phyloP scores from a whole-genome alignment of 2,113 vertebrate species.

The Cardinalis cardinalis region DNA sequence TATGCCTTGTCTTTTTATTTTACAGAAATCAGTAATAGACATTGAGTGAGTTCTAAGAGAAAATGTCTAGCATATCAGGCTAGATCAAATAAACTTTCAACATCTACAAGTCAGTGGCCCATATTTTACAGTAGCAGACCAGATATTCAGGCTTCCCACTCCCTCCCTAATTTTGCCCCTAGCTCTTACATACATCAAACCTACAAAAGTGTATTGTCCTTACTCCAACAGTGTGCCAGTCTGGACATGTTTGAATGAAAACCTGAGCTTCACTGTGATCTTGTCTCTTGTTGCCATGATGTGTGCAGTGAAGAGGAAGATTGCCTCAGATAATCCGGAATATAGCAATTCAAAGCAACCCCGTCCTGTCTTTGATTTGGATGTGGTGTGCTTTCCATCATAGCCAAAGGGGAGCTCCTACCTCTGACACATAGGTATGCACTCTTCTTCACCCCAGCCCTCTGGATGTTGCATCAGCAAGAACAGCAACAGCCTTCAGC shows the following conservation, averaged over 20 bases:
- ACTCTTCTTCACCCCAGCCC: conserved; percentile 52
- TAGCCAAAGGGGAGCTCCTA: conserved; percentile 60
- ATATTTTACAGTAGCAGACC: conserved; percentile 10
- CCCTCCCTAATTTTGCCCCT: background rate
- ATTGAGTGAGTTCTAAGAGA: background rate
- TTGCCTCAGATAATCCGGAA: conserved; percentile 21
- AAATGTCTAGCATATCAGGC: background rate
- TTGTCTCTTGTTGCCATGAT: background rate
- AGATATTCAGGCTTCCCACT: conserved; percentile 43
- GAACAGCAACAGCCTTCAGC: conserved; percentile 7
- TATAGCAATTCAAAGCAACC: conserved; percentile 20
- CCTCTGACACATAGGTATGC: conserved; percentile 49
- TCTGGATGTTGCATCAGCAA: conserved; percentile 42
- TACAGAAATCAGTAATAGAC: background rate
- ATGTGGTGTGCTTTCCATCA: conserved; percentile 7
- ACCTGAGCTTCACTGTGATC: background rate
- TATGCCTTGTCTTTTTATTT: background rate
- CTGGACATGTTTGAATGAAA: conserved; percentile 26
- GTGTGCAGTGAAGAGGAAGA: background rate
- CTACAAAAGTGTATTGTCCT: background rate
- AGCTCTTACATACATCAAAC: conserved; percentile 20
- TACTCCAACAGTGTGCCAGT: background rate
- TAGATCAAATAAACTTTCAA: background rate
- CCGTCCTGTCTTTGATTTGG: conserved; percentile 34
- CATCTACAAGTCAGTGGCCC: background rate